A percentile compares a stretch with the other conserved stretches of the same genome.
These are phyloP conservation scores for Urechis unicinctus DNA, from an alignment of 2,888 invertebrate species.

Conservation along the genomic window DNA sequence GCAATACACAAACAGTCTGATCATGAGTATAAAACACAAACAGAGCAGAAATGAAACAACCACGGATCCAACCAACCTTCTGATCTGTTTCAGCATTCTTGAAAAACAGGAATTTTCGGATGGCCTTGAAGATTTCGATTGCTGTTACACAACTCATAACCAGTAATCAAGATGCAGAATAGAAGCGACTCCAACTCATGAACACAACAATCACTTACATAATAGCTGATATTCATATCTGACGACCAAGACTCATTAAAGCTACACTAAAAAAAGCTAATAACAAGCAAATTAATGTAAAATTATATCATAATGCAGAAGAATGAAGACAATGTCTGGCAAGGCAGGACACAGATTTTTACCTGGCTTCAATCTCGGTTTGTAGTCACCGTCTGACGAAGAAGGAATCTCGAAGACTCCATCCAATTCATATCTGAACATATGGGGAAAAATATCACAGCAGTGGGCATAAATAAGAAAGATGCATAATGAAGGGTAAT, in stretches of 20 bases:
- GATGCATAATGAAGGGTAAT: not conserved
- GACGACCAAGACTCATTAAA: not conserved
- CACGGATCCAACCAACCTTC: not conserved
- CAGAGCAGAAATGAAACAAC: no score
- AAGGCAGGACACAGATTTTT: conserved; percentile 6
- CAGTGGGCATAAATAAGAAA: no score
- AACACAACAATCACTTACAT: no score
- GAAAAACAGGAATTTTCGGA: conserved; percentile 63
- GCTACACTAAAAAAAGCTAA: not conserved
- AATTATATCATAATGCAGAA: not conserved
- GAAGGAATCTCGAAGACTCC: conserved; percentile 58
- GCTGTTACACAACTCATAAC: conserved; percentile 57
- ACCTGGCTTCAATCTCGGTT: conserved; percentile 50
- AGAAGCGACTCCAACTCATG: not conserved
- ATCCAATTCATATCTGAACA: conserved; percentile 64
- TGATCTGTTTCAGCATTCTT: conserved; percentile 63
- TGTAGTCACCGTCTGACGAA: conserved; percentile 48
- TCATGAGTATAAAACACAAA: no score
- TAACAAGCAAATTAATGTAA: not conserved
- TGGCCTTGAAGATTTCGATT: conserved; percentile 65
- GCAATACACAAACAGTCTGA: no score
- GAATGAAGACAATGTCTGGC: not conserved
- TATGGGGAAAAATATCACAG: not conserved
- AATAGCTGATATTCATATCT: no score
- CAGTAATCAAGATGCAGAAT: not conserved